These are phyloP conservation scores for Labia minor DNA, from an alignment of 2,888 invertebrate species.

Conservation along the genomic window DNA sequence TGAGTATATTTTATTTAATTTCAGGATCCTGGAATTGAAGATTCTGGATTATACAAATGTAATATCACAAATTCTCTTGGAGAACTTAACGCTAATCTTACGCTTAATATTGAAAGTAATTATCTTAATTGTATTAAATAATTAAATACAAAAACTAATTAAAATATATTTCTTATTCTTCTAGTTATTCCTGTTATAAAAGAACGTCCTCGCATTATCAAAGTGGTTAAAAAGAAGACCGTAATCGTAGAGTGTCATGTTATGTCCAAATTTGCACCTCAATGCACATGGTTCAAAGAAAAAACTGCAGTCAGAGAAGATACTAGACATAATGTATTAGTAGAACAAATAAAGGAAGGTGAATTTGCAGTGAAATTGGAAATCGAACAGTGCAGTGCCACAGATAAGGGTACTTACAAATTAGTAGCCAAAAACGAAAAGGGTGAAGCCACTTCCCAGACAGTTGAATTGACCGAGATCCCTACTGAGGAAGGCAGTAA, in stretches of 20 bases:
- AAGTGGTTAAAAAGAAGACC: slow-evolving; percentile 82
- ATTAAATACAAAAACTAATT: background rate
- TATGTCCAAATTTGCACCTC: slow-evolving; percentile 84
- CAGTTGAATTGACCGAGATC: slow-evolving; percentile 75
- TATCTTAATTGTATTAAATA: too few relatives aligned
- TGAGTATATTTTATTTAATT: slow-evolving; percentile 28
- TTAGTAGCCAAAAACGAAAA: slow-evolving; percentile 85
- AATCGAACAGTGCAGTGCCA: slow-evolving; percentile 68
- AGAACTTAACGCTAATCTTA: slow-evolving; percentile 92
- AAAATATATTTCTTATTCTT: too few relatives aligned
- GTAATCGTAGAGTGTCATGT: slow-evolving; percentile 90
- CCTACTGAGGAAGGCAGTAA: slow-evolving; percentile 63
- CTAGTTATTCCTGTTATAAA: slow-evolving; percentile 84
- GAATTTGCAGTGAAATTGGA: slow-evolving; percentile 85
- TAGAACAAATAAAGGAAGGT: slow-evolving; percentile 74
- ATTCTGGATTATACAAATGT: slow-evolving; percentile 96
- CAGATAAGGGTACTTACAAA: slow-evolving; percentile 82
- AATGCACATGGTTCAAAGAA: slow-evolving; percentile 91
- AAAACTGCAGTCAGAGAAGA: slow-evolving; percentile 64
- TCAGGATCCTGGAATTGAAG: slow-evolving; percentile 81
- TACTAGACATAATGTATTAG: slow-evolving; percentile 60
- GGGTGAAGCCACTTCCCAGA: slow-evolving; percentile 81
- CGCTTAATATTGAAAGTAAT: slow-evolving; percentile 96
- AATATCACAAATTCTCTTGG: slow-evolving; percentile 93
- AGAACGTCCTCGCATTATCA: slow-evolving; percentile 83